Base-by-base conservation (phyloP, 1,140 invertebrate genomes). In the Zaprionus ornatus region DNA sequence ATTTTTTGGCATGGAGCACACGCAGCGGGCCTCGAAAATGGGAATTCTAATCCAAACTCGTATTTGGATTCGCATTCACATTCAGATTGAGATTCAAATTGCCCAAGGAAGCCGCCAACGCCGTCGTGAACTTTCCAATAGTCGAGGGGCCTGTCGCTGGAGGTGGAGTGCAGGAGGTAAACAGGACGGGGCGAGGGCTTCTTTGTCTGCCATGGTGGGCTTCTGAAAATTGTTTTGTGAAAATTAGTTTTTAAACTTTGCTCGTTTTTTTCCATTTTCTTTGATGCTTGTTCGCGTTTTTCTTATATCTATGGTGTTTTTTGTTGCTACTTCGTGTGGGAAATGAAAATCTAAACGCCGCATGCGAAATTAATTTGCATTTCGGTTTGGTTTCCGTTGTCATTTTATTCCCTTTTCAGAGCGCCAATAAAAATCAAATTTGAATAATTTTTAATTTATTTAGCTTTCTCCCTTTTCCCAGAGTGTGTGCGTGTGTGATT, bases 381-480 rank as follows among this genome's bases (percentile, higher is more conserved):
- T 82, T 90, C n/a, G 29, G 35, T 50, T 48, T 56, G 37, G 35
- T 59, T 69, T 45, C 29, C 66, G 19, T 77, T 77, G 72, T 77
- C 68, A 79, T 76, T 54, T 65, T 64, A 40, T 71, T 68, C 29
- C 45, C n/a, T 55, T 74, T 69, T 7, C n/a, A 19, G 23, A 32
- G 63, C 65, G 55, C 79, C 67, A 85, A 90, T 90, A 80, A 90
- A 90, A 90, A 90, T 82, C 76, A 90, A 90, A 90, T 90, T 90
- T 90, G 57, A 85, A 88, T 82, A 85, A 85, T 88, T 90, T 85
- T 82, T 90, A 85, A 90, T 90, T 90, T 90, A 85, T 90, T 90
- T 90, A 82, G 74, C 42, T 74, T 48, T 40, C 29, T 42, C 9
- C 45, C 40, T 71, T 48, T 10, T 13, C 45, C n/a, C 40, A 45